Conservation (phyloP, 92 coral and sea anemone genomes). For the Pocillopora grandis region DNA sequence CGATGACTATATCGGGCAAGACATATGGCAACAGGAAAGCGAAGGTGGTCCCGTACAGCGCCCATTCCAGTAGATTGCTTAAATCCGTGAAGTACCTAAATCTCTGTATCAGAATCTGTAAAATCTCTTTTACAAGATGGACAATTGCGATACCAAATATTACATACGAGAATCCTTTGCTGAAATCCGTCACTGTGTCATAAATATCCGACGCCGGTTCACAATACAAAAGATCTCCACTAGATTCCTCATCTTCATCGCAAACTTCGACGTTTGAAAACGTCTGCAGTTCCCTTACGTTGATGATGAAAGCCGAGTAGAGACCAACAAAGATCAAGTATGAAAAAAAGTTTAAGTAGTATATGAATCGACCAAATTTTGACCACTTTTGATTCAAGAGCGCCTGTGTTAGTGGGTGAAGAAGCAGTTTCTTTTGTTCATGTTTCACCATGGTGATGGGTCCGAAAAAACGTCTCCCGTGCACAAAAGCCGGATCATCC, state of each 20-base stretch:
- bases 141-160: constrained; percentile 48
- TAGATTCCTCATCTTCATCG: not conserved
- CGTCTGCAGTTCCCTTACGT: constrained; percentile 23
- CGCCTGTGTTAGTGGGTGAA: constrained; percentile 67
- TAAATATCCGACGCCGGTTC: not conserved
- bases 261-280: not conserved
- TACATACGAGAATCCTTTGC: constrained; percentile 42
- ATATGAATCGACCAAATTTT: constrained; percentile 62
- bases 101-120: constrained; percentile 61
- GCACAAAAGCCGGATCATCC: constrained; percentile 56
- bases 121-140: constrained; percentile 62
- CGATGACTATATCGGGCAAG: constrained; percentile 15
- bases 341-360: constrained; percentile 56
- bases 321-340: constrained; percentile 58
- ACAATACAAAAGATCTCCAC: not conserved
- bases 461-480: constrained; percentile 69
- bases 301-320: constrained; percentile 58
- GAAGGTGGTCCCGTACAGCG: constrained; percentile 48
- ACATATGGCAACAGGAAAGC: constrained; percentile 65
- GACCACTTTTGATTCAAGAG: constrained; percentile 76
- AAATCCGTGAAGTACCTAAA: constrained; percentile 61
- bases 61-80: constrained; percentile 65
- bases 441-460: constrained; percentile 68
- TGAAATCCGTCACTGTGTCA: not conserved
- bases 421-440: constrained; percentile 45